A percentile compares a stretch with the other conserved stretches of the same genome.
Conservation (phyloP, 2,797 vertebrate species). For the Myotis vivesi region DNA sequence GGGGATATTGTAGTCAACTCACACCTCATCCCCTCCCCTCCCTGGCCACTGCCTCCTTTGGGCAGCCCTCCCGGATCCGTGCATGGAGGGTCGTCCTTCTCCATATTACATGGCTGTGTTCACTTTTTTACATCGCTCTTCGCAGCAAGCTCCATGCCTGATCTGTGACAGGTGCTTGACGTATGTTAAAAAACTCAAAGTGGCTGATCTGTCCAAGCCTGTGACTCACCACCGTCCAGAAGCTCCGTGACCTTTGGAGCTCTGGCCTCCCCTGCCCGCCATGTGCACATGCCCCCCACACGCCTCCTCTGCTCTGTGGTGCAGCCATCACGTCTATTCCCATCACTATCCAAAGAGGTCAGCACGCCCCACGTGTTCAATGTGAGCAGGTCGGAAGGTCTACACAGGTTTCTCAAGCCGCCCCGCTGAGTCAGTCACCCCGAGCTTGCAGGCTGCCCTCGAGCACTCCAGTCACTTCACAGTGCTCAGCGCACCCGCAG, state of each 20-base stretch:
- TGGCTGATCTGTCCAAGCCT: neutral
- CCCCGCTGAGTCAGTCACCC: accelerated
- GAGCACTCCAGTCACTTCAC: neutral
- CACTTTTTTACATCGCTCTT: accelerated
- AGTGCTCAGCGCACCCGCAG: neutral
- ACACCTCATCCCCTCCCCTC: accelerated
- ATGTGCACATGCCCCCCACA: accelerated
- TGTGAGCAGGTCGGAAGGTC: neutral
- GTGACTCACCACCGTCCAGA: too few species aligned
- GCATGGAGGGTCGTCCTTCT: accelerated
- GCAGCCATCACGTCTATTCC: accelerated
- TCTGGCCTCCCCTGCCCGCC: accelerated
- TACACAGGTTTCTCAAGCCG: neutral
- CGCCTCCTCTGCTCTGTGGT: accelerated
- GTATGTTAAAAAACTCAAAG: neutral
- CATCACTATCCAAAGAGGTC: neutral
- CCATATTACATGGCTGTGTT: accelerated
- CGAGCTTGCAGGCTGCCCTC: accelerated
- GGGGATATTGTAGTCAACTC: neutral
- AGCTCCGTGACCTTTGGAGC: accelerated
- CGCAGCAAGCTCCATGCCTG: neutral
- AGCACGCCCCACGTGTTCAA: accelerated
- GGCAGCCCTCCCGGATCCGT: neutral
- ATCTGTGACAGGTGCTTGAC: neutral
- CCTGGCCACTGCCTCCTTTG: accelerated